Evolutionary conservation across 1,140 invertebrate species (phyloP), one percentile per base, ranked within the genome.

Genomic region (Dendroctonus ponderosae): DNA sequence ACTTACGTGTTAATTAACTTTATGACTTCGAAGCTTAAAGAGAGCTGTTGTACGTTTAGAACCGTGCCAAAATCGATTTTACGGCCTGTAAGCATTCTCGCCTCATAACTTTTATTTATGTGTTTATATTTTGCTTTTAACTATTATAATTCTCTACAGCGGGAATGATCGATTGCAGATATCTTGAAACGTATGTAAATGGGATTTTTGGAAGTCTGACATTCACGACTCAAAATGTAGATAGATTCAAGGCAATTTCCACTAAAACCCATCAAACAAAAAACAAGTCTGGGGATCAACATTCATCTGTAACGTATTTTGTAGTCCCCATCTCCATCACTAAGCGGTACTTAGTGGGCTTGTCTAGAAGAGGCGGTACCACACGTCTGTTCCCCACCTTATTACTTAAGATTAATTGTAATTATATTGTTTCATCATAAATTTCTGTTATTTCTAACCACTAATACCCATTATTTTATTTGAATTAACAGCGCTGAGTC

Each of bases 11-110:
- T 51, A 61, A 66, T 50, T 48, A 58, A 50, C 15, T 49, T 58
- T 61, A 59, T 61, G 48, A 49, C 37, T 61, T 37, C 38, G 48
- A 61, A 49, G 43, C 46, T 12, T 61, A 7, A 43, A 38, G 50
- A 43, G 26, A 38, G 11, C 42, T 60, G 66, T 48, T 54, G 15
- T 58, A 40, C 57, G 52, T 61, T 49, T 68, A 63, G 52, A 68
- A 68, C 66, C 66, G 66, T 68, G 57, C 66, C 66, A 62, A 68
- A 68, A 52, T 54, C 62, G 57, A 58, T 14, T 68, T 48, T 68
- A 68, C 66, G 66, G 66, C 63, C 57, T 68, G 62, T 62, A 62
- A 46, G 54, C 40, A 66, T 48, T 43, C 41, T 39, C 41, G 26
- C 26, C 46, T 48, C 5, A 48, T 14, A 48, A 12, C n/a, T 14